These are phyloP conservation scores for Vimba vimba DNA, from an alignment of 2,113 vertebrate species.

Conservation along the genomic window DNA sequence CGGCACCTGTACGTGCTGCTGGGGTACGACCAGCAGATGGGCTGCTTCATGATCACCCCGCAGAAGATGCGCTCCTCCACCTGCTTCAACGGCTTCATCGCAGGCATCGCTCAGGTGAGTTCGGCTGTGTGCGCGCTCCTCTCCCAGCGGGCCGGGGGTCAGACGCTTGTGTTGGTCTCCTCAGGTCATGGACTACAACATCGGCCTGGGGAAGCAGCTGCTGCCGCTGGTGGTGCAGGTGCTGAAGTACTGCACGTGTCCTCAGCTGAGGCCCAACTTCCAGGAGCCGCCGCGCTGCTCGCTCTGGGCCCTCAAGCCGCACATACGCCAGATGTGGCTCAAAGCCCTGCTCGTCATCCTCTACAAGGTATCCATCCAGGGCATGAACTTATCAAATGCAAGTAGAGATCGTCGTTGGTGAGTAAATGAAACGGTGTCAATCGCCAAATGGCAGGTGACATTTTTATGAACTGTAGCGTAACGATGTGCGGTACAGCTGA, in stretches of 20 bases:
- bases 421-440: too few relatives aligned
- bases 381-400: too few relatives aligned
- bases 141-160: not conserved
- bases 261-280: slow-evolving; percentile 96
- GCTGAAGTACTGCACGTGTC: slow-evolving; percentile 95
- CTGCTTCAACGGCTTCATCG: slow-evolving; percentile 98
- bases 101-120: slow-evolving; percentile 92
- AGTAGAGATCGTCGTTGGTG: too few relatives aligned
- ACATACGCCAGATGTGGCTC: slow-evolving; percentile 98
- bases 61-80: slow-evolving; percentile 98
- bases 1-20: slow-evolving; percentile 93
- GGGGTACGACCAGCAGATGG: slow-evolving; percentile 96
- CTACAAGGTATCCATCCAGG: slow-evolving; percentile 84
- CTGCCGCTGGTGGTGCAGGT: slow-evolving; percentile 97
- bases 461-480: too few relatives aligned
- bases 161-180: slow-evolving; percentile 40
- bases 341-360: slow-evolving; percentile 96
- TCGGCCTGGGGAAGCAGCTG: slow-evolving; percentile 93
- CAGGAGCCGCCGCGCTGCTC: slow-evolving; percentile 98
- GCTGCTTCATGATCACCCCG: slow-evolving; percentile 98
- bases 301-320: slow-evolving; percentile 93
- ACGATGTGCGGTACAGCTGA: too few relatives aligned
- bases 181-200: slow-evolving; percentile 99
- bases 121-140: not conserved
- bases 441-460: too few relatives aligned